Percentiles rank a stretch among this genome's conserved stretches.
These are phyloP conservation scores for cattle (Bos taurus) DNA, from an alignment of 2,113 vertebrate species.

Conservation along the genomic window DNA sequence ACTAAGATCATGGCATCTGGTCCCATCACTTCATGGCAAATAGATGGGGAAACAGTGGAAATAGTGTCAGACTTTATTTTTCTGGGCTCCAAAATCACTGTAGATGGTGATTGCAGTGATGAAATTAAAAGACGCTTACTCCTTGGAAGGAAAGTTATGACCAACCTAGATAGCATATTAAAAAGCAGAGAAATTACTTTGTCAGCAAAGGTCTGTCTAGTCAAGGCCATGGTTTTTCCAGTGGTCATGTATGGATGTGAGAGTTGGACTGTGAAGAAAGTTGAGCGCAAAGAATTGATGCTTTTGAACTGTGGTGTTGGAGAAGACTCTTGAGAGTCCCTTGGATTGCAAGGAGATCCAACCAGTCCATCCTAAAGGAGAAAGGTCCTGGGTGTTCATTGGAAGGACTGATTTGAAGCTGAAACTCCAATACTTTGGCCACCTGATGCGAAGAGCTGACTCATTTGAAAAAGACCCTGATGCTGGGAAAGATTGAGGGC, in stretches of 20 bases:
- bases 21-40: not conserved
- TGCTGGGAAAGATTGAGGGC: not conserved
- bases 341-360: not conserved
- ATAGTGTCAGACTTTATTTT: not conserved
- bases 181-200: no score
- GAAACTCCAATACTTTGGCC: not conserved
- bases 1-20: not conserved
- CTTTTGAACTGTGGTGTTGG: not conserved
- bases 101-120: not conserved
- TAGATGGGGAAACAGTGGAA: not conserved
- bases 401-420: not conserved
- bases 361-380: not conserved
- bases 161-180: no score
- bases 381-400: not conserved
- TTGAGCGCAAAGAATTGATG: accelerated
- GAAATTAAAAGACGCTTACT: not conserved
- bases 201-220: not conserved
- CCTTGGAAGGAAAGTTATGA: no score
- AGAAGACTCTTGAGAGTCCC: not conserved
- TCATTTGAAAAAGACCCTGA: not conserved
- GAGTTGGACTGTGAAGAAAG: not conserved
- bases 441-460: not conserved
- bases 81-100: not conserved
- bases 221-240: not conserved
- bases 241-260: not conserved